These are phyloP conservation scores for Morbakka virulenta DNA, from an alignment of 30 jellyfish, hydroid and myxozoan species.

Conservation along the genomic window DNA sequence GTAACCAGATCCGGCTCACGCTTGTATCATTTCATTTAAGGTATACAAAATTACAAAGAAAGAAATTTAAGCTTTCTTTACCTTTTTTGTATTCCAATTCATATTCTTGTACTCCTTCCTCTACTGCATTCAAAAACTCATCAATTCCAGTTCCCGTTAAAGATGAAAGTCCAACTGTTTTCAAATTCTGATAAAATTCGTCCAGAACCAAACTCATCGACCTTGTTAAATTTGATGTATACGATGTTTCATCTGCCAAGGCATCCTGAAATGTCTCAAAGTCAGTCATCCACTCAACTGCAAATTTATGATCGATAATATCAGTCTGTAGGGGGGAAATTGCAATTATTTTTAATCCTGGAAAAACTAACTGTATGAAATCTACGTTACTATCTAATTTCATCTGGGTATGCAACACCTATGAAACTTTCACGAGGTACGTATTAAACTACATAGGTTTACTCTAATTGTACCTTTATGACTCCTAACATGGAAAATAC, in stretches of 20 bases:
- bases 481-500: no score
- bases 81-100: slow-evolving; percentile 81
- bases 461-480: no score
- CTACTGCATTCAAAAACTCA: slow-evolving; percentile 71
- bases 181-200: slow-evolving; percentile 82
- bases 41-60: no score
- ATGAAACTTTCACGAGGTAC: no score
- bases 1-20: no score
- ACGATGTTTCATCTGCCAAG: slow-evolving; percentile 77
- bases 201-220: slow-evolving; percentile 96
- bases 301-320: slow-evolving; percentile 77
- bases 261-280: slow-evolving; percentile 97
- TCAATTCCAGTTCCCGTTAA: slow-evolving; percentile 89
- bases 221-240: slow-evolving; percentile 73
- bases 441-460: no score
- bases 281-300: slow-evolving; percentile 92
- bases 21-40: no score
- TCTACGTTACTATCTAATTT: no score
- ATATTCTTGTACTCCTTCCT: slow-evolving; percentile 74
- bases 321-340: slow-evolving; percentile 57
- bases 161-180: slow-evolving; percentile 87
- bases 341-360: no score
- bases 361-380: no score
- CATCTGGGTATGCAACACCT: no score
- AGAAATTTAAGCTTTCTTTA: no score